A percentile compares a stretch with the other conserved stretches of the same genome.
phyloP scores from a whole-genome alignment of 2,113 vertebrate genomes.

The Aplodontia rufa region DNA sequence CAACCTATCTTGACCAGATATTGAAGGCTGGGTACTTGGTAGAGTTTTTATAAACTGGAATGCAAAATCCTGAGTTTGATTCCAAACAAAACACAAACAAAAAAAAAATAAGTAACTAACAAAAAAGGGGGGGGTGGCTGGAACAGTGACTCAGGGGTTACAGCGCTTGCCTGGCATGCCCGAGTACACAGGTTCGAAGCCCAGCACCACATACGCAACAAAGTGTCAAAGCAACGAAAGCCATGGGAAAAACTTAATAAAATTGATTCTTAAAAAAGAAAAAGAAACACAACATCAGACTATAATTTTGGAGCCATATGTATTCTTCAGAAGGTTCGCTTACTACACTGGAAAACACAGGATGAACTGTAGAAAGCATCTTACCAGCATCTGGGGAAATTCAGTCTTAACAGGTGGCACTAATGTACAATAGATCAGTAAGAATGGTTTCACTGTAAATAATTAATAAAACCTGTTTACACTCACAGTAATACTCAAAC shows the following conservation, averaged over 20 bases:
- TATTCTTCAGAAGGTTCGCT: neutral
- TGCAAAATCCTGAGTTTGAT: neutral
- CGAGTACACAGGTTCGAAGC: no score
- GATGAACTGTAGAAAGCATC: no score
- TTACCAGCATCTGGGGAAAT: neutral
- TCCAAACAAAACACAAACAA: neutral
- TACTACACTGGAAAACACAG: neutral
- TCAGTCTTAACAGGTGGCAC: neutral
- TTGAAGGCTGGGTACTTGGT: neutral
- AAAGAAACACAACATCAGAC: neutral
- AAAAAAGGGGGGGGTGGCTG: no score
- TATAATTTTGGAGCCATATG: neutral
- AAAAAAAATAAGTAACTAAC: neutral
- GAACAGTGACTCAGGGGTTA: no score
- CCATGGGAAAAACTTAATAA: no score
- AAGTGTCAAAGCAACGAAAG: no score
- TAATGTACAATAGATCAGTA: neutral
- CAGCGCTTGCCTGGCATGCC: no score
- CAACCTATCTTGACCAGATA: neutral
- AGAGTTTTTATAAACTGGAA: neutral
- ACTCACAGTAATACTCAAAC: conserved; percentile 23
- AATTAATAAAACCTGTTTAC: conserved; percentile 37
- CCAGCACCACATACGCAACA: no score
- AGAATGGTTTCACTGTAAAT: conserved; percentile 5
- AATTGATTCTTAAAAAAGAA: no score